phyloP scores from a whole-genome alignment of 2,888 invertebrate species.

The Selenia dentaria region DNA sequence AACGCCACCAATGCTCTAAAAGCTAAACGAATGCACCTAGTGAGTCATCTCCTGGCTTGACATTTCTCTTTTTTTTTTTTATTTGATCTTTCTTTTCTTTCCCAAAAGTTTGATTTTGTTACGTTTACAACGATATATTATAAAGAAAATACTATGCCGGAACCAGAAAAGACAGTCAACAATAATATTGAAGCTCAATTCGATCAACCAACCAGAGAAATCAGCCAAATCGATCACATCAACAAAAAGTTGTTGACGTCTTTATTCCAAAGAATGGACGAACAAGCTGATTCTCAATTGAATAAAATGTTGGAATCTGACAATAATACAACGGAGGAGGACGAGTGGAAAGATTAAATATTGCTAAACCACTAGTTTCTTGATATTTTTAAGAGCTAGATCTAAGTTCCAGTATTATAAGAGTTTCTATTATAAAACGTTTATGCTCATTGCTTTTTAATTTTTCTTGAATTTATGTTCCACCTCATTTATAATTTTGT shows the following conservation, averaged over 20 bases:
- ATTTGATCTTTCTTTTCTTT: no score
- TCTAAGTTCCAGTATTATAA: conserved; percentile 3
- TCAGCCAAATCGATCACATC: conserved; percentile 86
- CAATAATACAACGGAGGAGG: conserved; percentile 56
- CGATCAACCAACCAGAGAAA: conserved; percentile 68
- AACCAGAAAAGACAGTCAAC: conserved; percentile 55
- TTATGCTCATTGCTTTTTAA: no score
- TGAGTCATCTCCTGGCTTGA: no score
- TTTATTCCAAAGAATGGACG: conserved; percentile 85
- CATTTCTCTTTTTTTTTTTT: no score
- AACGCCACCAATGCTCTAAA: no score
- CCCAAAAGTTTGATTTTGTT: no score
- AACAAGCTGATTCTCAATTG: conserved; percentile 54
- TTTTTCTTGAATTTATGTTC: no score
- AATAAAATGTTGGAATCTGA: conserved; percentile 65
- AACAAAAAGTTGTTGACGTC: conserved; percentile 87
- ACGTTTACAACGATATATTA: no score
- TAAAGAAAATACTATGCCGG: conserved; percentile 67
- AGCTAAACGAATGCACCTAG: no score
- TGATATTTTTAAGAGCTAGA: not conserved
- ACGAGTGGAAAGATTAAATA: conserved; percentile 69
- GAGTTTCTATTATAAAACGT: no score
- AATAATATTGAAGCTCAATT: conserved; percentile 38
- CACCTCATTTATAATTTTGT: no score
- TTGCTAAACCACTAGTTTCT: not conserved